These are phyloP conservation scores for Augochlora pura DNA, from an alignment of 1,140 invertebrate species.

Conservation along the genomic window DNA sequence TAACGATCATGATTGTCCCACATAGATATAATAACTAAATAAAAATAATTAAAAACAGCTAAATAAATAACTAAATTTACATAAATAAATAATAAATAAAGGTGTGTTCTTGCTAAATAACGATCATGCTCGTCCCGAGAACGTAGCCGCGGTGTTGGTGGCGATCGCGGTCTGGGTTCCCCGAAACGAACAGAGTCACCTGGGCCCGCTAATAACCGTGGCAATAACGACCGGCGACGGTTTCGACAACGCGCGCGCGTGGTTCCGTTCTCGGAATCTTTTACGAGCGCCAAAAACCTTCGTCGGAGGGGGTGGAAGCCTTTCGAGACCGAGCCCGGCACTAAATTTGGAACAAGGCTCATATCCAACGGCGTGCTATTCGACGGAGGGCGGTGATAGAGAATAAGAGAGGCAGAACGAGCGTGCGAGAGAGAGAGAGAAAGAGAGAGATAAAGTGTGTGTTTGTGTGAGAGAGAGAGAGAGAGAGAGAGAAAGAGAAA, in stretches of 20 bases:
- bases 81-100: no score
- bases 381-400: conserved; percentile 11
- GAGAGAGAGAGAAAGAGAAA: no score
- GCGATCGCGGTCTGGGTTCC: no score
- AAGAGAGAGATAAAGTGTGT: neutral
- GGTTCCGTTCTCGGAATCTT: conserved; percentile 35
- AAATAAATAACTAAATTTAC: no score
- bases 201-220: neutral
- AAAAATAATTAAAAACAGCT: no score
- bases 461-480: neutral
- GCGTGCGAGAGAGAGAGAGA: neutral
- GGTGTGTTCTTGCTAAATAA: no score
- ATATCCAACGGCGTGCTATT: conserved; percentile 25
- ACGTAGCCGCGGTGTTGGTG: no score
- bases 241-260: conserved; percentile 5
- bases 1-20: no score
- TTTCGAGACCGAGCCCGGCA: conserved; percentile 44
- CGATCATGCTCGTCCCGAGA: no score
- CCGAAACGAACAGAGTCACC: neutral
- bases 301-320: conserved; percentile 44
- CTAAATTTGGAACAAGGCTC: conserved; percentile 64
- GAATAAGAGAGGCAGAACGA: neutral
- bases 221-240: neutral
- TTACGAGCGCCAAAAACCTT: conserved; percentile 36
- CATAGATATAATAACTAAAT: no score